Evolutionary conservation across 2,113 vertebrate species (phyloP).

Genomic region (Narcine bancroftii): DNA sequence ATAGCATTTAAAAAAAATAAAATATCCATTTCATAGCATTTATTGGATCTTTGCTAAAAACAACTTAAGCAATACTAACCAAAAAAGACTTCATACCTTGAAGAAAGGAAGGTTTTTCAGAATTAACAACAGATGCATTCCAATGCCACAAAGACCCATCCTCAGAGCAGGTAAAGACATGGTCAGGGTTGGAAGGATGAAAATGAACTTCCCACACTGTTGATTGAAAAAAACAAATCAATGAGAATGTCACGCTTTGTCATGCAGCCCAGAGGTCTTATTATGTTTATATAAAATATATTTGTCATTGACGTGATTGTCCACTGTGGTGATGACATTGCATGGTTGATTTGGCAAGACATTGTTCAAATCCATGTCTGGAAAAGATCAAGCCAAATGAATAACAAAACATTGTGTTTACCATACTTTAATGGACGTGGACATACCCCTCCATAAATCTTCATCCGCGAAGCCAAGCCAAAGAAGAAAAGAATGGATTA

Average conservation of each 20-base stretch:
- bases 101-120: slow-evolving; percentile 77
- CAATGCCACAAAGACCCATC: slow-evolving; percentile 93
- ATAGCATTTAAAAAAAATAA: background rate
- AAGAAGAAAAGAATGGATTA: too few species aligned
- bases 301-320: background rate
- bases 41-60: background rate
- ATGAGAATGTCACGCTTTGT: background rate
- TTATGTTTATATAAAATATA: background rate
- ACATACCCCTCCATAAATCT: too few species aligned
- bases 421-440: too few species aligned
- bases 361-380: background rate
- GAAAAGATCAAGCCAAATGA: background rate
- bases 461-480: too few species aligned
- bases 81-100: slow-evolving; percentile 60
- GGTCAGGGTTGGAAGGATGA: slow-evolving; percentile 88
- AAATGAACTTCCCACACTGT: slow-evolving; percentile 97
- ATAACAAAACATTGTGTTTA: background rate
- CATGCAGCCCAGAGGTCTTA: background rate
- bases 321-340: background rate
- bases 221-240: slow-evolving; percentile 22
- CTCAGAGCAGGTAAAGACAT: slow-evolving; percentile 92
- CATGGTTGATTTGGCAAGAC: background rate
- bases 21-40: background rate
- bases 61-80: background rate
- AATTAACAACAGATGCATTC: slow-evolving; percentile 66